These are phyloP conservation scores for Phymorhynchus buccinoides DNA, from an alignment of 1,140 invertebrate genomes.

Conservation along the genomic window DNA sequence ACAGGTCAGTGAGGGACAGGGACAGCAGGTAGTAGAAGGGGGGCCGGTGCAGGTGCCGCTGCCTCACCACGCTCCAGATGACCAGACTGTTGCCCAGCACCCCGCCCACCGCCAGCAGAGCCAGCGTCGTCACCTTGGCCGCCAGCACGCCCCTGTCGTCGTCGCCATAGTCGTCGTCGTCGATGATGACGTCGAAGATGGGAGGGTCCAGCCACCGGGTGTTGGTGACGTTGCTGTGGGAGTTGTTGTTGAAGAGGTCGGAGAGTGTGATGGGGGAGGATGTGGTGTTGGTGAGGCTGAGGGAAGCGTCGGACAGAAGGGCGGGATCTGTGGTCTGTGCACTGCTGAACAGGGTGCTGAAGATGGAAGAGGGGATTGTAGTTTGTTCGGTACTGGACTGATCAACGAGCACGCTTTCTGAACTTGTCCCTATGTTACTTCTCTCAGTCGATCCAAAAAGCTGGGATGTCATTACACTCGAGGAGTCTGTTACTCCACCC, in stretches of 20 bases:
- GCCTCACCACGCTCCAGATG: constrained; percentile 61
- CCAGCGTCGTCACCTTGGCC: constrained; percentile 47
- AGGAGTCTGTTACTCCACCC: not conserved
- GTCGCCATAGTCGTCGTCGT: not conserved
- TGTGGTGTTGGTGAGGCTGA: not conserved
- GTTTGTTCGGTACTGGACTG: not conserved
- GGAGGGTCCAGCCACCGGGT: not conserved
- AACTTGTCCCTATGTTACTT: not conserved
- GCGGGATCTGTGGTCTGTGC: not conserved
- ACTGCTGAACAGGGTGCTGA: not conserved
- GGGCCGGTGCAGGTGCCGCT: constrained; percentile 60
- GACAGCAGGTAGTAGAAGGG: constrained; percentile 69
- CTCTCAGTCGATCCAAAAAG: not conserved
- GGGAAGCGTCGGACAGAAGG: not conserved
- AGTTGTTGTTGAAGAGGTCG: not conserved
- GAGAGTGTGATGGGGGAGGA: not conserved
- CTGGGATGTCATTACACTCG: not conserved
- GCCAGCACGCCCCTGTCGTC: constrained; percentile 5
- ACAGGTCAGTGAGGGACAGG: constrained; percentile 64
- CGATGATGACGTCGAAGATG: not conserved
- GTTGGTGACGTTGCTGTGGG: constrained; percentile 15
- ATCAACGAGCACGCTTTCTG: not conserved
- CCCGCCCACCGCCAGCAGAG: constrained; percentile 57
- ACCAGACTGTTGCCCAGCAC: constrained; percentile 57
- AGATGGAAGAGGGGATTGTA: not conserved